Evolutionary conservation across 2,888 invertebrate species (phyloP).

Genomic region (Leucophora obtusa): DNA sequence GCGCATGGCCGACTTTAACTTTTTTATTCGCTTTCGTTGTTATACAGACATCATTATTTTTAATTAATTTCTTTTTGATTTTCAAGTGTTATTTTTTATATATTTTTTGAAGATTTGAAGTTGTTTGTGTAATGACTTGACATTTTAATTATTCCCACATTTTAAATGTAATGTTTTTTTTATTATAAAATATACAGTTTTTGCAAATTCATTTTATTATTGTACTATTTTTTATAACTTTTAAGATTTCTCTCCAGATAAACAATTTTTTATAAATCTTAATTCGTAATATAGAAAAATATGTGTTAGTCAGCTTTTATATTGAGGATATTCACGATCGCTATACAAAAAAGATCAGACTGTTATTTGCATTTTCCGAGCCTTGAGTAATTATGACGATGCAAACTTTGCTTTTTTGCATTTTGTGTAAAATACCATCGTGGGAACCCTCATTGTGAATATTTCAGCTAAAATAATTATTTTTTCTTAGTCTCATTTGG

Average conservation of each 20-base stretch:
- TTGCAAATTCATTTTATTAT: constrained; percentile 20
- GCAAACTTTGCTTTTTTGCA: too few relatives aligned
- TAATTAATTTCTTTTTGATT: constrained; percentile 21
- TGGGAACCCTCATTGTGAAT: too few relatives aligned
- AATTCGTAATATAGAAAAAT: background rate
- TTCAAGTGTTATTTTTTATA: constrained; percentile 6
- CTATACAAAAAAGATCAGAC: too few relatives aligned
- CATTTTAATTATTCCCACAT: constrained; percentile 4
- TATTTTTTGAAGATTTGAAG: background rate
- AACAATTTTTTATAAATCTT: background rate
- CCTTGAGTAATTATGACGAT: too few relatives aligned
- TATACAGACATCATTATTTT: background rate
- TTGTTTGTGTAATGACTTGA: constrained; percentile 11
- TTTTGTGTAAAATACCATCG: too few relatives aligned
- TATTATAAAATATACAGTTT: constrained; percentile 8
- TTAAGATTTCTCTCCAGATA: too few relatives aligned
- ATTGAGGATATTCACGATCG: too few relatives aligned
- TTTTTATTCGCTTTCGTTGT: too few relatives aligned
- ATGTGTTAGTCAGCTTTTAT: background rate
- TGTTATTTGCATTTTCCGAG: too few relatives aligned
- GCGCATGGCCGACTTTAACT: too few relatives aligned
- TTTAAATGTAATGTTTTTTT: background rate
- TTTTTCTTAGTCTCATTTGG: too few relatives aligned
- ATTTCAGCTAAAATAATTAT: too few relatives aligned
- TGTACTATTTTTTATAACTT: constrained; percentile 4